A percentile compares a stretch with the other conserved stretches of the same genome.
phyloP scores from a whole-genome alignment of 2,888 invertebrate species.

The Caenorhabditis zanzibari region DNA sequence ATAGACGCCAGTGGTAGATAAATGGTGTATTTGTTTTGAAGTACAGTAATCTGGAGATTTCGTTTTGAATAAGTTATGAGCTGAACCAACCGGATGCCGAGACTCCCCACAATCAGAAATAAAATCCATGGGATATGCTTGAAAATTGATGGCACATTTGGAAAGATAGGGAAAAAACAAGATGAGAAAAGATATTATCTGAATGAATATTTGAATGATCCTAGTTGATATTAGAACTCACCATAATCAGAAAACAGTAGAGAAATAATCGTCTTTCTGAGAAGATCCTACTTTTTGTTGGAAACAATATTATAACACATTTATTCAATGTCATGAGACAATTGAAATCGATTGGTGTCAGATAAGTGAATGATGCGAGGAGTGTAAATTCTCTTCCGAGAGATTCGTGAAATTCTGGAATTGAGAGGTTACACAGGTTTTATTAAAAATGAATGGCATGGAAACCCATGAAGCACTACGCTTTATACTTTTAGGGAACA shows the following conservation, averaged over 20 bases:
- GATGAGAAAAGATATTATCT: neutral
- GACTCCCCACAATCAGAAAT: neutral
- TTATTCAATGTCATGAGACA: slow-evolving; percentile 1
- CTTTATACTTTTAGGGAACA: no score
- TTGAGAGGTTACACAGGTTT: neutral
- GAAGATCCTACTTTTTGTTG: neutral
- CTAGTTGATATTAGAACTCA: neutral
- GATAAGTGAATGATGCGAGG: neutral
- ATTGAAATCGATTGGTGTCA: slow-evolving; percentile 16
- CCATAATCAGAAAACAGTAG: neutral
- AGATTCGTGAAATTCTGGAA: slow-evolving; percentile 1
- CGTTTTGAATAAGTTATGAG: neutral
- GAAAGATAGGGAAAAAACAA: slow-evolving; percentile 8
- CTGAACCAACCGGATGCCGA: neutral
- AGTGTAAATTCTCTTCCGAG: neutral
- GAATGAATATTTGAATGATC: neutral
- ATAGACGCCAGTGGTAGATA: neutral
- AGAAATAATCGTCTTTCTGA: neutral
- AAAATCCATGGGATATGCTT: slow-evolving; percentile 6
- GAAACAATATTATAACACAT: neutral
- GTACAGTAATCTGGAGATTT: neutral
- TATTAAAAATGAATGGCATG: no score
- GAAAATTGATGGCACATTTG: slow-evolving; percentile 4
- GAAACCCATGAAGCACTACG: no score
- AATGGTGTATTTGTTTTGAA: slow-evolving; percentile 16